phyloP scores from a whole-genome alignment of 64 coral and sea anemone genomes.

The Acropora yongei region DNA sequence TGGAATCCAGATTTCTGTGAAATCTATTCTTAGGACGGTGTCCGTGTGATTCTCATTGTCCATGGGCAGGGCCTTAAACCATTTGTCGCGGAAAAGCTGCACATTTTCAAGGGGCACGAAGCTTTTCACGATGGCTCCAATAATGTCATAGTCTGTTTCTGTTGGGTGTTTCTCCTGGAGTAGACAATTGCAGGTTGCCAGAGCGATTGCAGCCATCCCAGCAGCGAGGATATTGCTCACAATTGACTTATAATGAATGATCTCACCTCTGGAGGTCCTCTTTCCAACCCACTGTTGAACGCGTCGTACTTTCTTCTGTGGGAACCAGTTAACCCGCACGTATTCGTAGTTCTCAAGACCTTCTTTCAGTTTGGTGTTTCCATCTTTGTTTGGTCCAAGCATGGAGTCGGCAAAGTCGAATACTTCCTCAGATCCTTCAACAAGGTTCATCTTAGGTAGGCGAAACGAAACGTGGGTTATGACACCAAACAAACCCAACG shows the following conservation, averaged over 20 bases:
- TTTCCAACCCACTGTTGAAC: conserved; percentile 19
- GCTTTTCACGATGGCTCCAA: conserved; percentile 28
- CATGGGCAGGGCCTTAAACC: conserved; percentile 69
- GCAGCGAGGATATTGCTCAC: conserved; percentile 12
- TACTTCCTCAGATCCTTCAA: conserved; percentile 50
- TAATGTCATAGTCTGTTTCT: neutral
- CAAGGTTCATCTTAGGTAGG: conserved; percentile 16
- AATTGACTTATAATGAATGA: conserved; percentile 34
- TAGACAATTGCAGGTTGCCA: conserved; percentile 48
- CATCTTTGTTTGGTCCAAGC: conserved; percentile 41
- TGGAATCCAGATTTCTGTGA: conserved; percentile 88
- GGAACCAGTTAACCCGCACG: too few species aligned
- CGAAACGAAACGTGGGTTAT: conserved; percentile 84
- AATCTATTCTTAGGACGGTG: conserved; percentile 60
- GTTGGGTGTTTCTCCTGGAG: conserved; percentile 37
- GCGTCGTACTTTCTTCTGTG: conserved; percentile 27
- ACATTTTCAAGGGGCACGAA: conserved; percentile 41
- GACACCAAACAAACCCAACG: conserved; percentile 78
- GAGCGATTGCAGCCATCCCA: conserved; percentile 31
- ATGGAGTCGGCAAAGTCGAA: conserved; percentile 53
- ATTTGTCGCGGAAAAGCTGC: conserved; percentile 49
- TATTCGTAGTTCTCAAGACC: neutral
- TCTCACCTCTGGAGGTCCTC: neutral
- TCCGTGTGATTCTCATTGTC: conserved; percentile 69
- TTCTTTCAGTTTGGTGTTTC: too few species aligned